A percentile compares a stretch with the other conserved stretches of the same genome.
These are phyloP conservation scores for Hirtodrosophila trivittata DNA, from an alignment of 2,888 invertebrate species.

Conservation along the genomic window DNA sequence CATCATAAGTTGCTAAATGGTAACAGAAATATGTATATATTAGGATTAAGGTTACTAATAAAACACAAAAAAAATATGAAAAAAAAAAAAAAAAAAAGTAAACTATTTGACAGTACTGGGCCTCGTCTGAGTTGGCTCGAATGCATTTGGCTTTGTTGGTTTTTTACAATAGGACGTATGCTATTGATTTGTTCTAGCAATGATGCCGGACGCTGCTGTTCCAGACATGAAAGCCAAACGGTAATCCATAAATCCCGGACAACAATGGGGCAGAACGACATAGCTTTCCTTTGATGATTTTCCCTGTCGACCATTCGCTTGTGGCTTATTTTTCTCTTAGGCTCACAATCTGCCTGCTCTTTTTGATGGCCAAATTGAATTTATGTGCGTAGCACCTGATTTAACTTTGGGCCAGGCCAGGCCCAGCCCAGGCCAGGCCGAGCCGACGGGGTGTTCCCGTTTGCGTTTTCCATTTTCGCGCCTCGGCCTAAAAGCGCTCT, in stretches of 20 bases:
- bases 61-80: too few species aligned
- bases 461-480: slow-evolving; percentile 28
- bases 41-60: too few species aligned
- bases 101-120: too few species aligned
- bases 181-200: slow-evolving; percentile 5
- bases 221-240: slow-evolving; percentile 18
- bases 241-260: slow-evolving; percentile 32
- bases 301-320: slow-evolving; percentile 11
- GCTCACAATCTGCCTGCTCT: slow-evolving; percentile 15
- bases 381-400: slow-evolving; percentile 48
- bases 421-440: too few species aligned
- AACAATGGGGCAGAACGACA: slow-evolving; percentile 35
- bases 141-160: too few species aligned
- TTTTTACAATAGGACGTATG: too few species aligned
- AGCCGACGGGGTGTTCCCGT: too few species aligned
- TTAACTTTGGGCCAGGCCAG: slow-evolving; percentile 15
- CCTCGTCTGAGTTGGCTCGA: too few species aligned
- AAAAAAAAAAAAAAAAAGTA: too few species aligned
- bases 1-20: too few species aligned
- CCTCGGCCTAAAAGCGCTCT: slow-evolving; percentile 51
- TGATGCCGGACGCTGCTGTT: neutral
- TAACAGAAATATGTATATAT: too few species aligned
- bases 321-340: too few species aligned
- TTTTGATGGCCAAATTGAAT: slow-evolving; percentile 42
- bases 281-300: slow-evolving; percentile 43